Percentiles rank a stretch among this genome's conserved stretches.
phyloP scores from a whole-genome alignment of 1,140 invertebrate genomes.

The Homarus americanus region DNA sequence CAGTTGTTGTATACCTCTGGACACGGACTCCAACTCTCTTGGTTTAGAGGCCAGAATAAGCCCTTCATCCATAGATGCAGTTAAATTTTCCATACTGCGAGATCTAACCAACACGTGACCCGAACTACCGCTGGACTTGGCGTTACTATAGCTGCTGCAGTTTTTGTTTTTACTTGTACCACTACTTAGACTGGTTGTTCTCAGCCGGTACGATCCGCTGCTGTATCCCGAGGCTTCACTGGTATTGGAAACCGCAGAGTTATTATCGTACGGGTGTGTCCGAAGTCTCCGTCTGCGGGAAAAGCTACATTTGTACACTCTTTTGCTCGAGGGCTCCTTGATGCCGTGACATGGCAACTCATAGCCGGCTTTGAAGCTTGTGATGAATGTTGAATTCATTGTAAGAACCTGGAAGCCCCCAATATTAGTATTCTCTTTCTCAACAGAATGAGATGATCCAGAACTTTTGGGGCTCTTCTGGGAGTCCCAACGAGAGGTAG shows the following conservation, averaged over 20 bases:
- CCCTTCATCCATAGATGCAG: conserved; percentile 57
- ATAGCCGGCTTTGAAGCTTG: conserved; percentile 63
- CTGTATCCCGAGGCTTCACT: background rate
- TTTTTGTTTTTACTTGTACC: conserved; percentile 50
- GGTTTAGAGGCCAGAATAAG: conserved; percentile 50
- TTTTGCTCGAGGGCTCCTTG: conserved; percentile 45
- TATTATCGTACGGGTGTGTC: conserved; percentile 58
- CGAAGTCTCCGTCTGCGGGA: conserved; percentile 44
- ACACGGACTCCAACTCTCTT: conserved; percentile 57
- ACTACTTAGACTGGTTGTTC: conserved; percentile 64
- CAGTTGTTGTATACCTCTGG: conserved; percentile 55
- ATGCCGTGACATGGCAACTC: conserved; percentile 55
- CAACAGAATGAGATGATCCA: conserved; percentile 8
- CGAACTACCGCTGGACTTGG: background rate
- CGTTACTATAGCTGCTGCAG: conserved; percentile 7
- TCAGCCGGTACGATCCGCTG: conserved; percentile 50
- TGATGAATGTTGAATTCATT: conserved; percentile 65
- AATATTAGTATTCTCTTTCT: conserved; percentile 62
- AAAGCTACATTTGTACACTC: conserved; percentile 53
- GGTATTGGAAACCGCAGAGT: conserved; percentile 17
- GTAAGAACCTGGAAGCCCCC: conserved; percentile 59
- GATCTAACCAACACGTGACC: conserved; percentile 47
- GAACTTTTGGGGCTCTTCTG: conserved; percentile 39
- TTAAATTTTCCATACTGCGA: conserved; percentile 62
- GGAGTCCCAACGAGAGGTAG: conserved; percentile 51